Conservation (phyloP, 2,797 vertebrate species). For the Toxotes lorentzi region DNA sequence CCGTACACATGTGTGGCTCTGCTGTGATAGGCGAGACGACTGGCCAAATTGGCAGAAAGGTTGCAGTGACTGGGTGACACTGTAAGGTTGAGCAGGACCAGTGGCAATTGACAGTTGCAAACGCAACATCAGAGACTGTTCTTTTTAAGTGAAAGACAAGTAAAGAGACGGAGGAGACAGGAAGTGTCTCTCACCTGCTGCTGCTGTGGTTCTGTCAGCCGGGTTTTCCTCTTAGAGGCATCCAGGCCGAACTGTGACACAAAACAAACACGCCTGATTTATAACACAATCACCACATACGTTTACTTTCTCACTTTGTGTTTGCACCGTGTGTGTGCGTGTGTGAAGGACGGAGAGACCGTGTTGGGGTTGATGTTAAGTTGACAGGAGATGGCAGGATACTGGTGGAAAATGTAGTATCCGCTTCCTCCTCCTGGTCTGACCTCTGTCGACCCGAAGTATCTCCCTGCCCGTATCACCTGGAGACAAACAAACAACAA, state of each 20-base stretch:
- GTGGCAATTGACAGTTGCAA: too few species aligned
- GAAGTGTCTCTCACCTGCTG: slow-evolving; percentile 30
- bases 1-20: too few species aligned
- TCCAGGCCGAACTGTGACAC: slow-evolving; percentile 49
- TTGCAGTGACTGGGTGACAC: too few species aligned
- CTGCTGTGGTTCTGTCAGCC: slow-evolving; percentile 1
- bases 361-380: neutral
- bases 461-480: fast-evolving
- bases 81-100: too few species aligned
- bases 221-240: fast-evolving
- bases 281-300: too few species aligned
- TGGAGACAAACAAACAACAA: slow-evolving; percentile 10
- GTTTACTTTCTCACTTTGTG: neutral
- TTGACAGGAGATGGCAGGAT: slow-evolving; percentile 47
- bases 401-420: slow-evolving; percentile 62
- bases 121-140: too few species aligned
- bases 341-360: slow-evolving; percentile 49
- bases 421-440: slow-evolving; percentile 63
- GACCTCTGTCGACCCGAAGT: slow-evolving; percentile 30
- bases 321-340: slow-evolving; percentile 14
- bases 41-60: too few species aligned
- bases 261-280: neutral
- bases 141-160: neutral
- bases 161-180: neutral
- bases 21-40: too few species aligned